Percentiles rank a stretch among this genome's conserved stretches.
These are phyloP conservation scores for Lissonota sp. DNA, from an alignment of 2,888 invertebrate species.

Conservation along the genomic window DNA sequence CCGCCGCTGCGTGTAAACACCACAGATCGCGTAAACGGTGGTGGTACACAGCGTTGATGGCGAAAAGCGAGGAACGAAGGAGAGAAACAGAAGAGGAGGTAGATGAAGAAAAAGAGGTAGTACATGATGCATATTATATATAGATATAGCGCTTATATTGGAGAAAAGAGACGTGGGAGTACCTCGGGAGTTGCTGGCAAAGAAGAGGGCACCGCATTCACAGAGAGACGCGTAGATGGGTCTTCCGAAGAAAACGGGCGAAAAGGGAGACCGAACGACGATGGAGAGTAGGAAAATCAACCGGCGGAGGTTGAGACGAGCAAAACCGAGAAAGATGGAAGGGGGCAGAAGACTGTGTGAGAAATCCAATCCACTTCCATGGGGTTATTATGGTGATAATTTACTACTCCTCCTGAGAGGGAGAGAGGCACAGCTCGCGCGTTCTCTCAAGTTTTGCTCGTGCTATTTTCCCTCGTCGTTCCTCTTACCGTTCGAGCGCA, in stretches of 20 bases:
- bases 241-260: conserved; percentile 49
- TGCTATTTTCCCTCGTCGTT: conserved; percentile 60
- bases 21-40: conserved; percentile 76
- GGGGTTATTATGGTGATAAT: conserved; percentile 81
- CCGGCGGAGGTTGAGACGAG: conserved; percentile 17
- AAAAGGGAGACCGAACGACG: conserved; percentile 39
- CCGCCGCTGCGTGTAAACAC: conserved; percentile 79
- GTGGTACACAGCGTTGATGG: conserved; percentile 57
- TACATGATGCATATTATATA: conserved; percentile 27
- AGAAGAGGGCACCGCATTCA: conserved; percentile 45
- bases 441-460: conserved; percentile 19
- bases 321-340: conserved; percentile 37
- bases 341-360: conserved; percentile 75
- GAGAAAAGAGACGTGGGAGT: conserved; percentile 7
- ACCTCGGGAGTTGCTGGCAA: conserved; percentile 40
- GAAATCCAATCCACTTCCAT: conserved; percentile 80
- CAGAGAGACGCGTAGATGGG: conserved; percentile 23
- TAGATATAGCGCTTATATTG: background rate
- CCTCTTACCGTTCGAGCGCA: conserved; percentile 52
- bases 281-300: conserved; percentile 38
- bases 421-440: conserved; percentile 66
- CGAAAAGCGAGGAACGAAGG: conserved; percentile 49
- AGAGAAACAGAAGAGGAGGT: conserved; percentile 52
- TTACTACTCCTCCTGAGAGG: conserved; percentile 76
- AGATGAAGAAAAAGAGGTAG: conserved; percentile 56